These are phyloP conservation scores for Netelia virgata DNA, from an alignment of 2,888 invertebrate genomes.

Conservation along the genomic window DNA sequence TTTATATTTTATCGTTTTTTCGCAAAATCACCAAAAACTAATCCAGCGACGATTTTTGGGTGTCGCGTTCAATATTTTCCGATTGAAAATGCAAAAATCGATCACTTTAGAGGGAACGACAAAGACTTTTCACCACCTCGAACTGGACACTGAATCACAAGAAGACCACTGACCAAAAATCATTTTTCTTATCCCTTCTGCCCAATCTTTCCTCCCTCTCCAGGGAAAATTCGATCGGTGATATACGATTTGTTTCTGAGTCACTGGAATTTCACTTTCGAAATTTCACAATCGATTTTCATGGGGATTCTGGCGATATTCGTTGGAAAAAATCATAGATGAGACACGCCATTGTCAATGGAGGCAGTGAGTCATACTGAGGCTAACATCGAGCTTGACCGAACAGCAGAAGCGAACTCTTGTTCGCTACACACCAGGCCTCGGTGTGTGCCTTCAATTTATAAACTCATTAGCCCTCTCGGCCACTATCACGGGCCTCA, in stretches of 20 bases:
- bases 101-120: background rate
- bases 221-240: background rate
- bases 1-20: background rate
- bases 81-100: too few species aligned
- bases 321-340: conserved; percentile 38
- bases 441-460: conserved; percentile 80
- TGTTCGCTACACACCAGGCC: conserved; percentile 70
- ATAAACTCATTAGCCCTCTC: conserved; percentile 81
- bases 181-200: conserved; percentile 4
- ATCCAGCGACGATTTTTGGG: too few species aligned
- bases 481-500: conserved; percentile 72
- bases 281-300: background rate
- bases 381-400: conserved; percentile 50
- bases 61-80: too few species aligned
- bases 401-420: conserved; percentile 61
- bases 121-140: conserved; percentile 3
- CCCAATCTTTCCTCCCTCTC: background rate
- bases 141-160: conserved; percentile 19
- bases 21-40: background rate
- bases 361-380: conserved; percentile 73
- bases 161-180: background rate
- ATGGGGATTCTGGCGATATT: background rate
- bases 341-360: conserved; percentile 73
- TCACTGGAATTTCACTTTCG: conserved; percentile 29
- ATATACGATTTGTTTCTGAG: background rate